Base-by-base conservation (phyloP, 2,797 vertebrate species). In the Falco peregrinus region DNA sequence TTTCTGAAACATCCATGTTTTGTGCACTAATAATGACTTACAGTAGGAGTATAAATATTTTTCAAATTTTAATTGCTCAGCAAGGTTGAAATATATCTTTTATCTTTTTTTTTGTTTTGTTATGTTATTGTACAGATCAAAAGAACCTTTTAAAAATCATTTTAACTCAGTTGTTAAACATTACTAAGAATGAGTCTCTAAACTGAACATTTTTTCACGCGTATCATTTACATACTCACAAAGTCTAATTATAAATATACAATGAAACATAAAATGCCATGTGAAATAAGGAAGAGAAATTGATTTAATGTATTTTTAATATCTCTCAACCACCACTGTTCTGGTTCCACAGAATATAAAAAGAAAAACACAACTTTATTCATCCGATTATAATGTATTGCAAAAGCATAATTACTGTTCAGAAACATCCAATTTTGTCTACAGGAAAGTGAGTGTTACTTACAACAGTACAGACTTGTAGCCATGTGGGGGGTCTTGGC, bases 251-350 rank as follows among this genome's bases (percentile, higher is more conserved):
- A 65, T 15, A 93, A 84, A 75, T 82, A 79, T n/a, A 68, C 13
- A 87, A 22, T 24, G 33, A 61, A 92, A 91, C 9, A 37, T 50
- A 60, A 90, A 92, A 87, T 69, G 13, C 14, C 21, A 59, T 33
- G 13, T 71, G 61, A 84, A 93, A 91, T 53, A 89, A 89, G 50
- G 47, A 79, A 84, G 67, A 78, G n/a, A 88, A 93, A 89, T 37
- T 73, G 53, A 84, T 84, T 86, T 81, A 0, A 80, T 47, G 13
- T 89, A 29, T 65, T 92, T 85, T 88, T 64, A 81, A 56, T 37
- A 24, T 71, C 25, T 83, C 56, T 67, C 10, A 53, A 9, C n/a
- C 74, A 63, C 9, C 5, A 65, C 16, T 76, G 9, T 53, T 84
- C 61, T 63, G 19, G 21, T 67, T 76, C 31, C 13, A 54, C 26